Percentiles rank a stretch among this genome's conserved stretches.
phyloP scores from a whole-genome alignment of 1,140 invertebrate species.

The Atta colombica region DNA sequence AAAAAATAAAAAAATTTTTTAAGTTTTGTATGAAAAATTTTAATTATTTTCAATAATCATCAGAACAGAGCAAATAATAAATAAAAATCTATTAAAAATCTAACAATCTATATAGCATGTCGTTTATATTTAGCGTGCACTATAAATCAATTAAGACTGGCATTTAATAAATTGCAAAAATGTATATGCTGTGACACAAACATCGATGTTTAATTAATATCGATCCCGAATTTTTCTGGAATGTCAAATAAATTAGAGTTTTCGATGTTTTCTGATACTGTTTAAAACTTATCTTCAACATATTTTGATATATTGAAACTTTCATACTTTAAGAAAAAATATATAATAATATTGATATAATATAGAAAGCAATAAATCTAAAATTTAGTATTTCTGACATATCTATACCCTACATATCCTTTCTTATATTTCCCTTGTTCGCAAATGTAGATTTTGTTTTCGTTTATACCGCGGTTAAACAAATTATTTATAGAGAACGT shows the following conservation, averaged over 20 bases:
- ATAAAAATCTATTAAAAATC: not conserved
- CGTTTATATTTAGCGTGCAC: not conserved
- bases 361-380: not conserved
- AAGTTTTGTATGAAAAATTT: not conserved
- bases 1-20: not conserved
- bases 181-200: not conserved
- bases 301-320: not conserved
- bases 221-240: not conserved
- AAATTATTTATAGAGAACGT: slow-evolving; percentile 16
- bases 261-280: not conserved
- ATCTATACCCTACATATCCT: not conserved
- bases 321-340: not conserved
- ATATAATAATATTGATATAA: too few species aligned
- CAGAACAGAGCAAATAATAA: not conserved
- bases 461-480: not conserved
- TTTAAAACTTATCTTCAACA: not conserved
- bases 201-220: not conserved
- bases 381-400: not conserved
- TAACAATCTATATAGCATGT: not conserved
- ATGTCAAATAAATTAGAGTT: not conserved
- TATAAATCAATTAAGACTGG: slow-evolving; percentile 4
- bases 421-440: not conserved
- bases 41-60: slow-evolving; percentile 5
- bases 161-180: slow-evolving; percentile 12
- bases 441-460: not conserved